Evolutionary conservation across 1,140 invertebrate species (phyloP), one percentile per base, ranked within the genome.

Genomic region (Leucophenga varia): DNA sequence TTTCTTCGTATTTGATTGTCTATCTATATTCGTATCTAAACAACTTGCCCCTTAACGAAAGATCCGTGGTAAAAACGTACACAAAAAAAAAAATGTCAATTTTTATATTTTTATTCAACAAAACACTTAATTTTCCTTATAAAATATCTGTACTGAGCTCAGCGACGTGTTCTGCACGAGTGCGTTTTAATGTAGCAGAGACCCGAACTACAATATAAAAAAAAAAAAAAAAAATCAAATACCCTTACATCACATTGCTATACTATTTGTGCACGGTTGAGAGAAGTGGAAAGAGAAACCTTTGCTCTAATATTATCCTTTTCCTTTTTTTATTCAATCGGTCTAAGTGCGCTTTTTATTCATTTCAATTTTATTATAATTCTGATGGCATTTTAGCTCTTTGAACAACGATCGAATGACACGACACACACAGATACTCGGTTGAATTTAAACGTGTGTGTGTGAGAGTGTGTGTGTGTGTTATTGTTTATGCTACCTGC

Each of bases 71-170:
- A n/a, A n/a, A n/a, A n/a, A n/a, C n/a, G n/a, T n/a, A n/a, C n/a
- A n/a, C n/a, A n/a, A n/a, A n/a, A n/a, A n/a, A n/a, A 39, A 46
- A 67, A 65, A 61, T 65, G 59, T 63, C 61, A 67, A 67, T 67
- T 65, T 63, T 52, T 54, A 59, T 59, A 52, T 59, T 59, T 65
- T 50, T 49, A 47, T 67, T n/a, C n/a, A 44, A 52, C 30, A 42
- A 49, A 54, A 63, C 61, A 61, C 65, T 49, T 25, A 59, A 59
- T 67, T 58, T 67, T 63, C 59, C 63, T 34, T 10, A 28, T n/a
- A 14, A 34, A 14, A 10, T 14, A 34, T 14, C 12, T 14, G 32
- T 14, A 34, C 32, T 7, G 10, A 34, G n/a, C 32, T 34, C 32
- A 14, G 5, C 61, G 63, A 58, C 63, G 61, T 63, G 61, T 63